Conservation (phyloP, 2,888 invertebrate species). For the Anodontia alba region DNA sequence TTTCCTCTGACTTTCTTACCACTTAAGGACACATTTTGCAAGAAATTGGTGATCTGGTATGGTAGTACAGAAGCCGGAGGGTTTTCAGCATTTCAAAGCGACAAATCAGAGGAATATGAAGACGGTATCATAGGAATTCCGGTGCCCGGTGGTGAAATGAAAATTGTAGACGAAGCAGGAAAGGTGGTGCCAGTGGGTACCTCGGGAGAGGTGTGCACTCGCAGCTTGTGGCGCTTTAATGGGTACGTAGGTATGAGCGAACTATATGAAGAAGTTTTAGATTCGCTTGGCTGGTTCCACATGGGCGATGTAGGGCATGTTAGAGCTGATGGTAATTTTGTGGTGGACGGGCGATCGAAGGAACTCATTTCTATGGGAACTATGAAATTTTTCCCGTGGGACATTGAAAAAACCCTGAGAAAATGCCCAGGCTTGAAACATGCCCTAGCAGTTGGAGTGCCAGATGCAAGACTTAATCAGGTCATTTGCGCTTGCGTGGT, state of each 20-base stretch:
- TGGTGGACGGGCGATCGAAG: constrained; percentile 23
- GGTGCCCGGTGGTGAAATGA: constrained; percentile 37
- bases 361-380: constrained; percentile 22
- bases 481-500: constrained; percentile 30
- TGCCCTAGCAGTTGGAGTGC: constrained; percentile 34
- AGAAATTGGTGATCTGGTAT: constrained; percentile 11
- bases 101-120: constrained; percentile 14
- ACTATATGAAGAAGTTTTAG: constrained; percentile 20
- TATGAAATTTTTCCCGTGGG: constrained; percentile 13
- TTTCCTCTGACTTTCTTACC: background rate
- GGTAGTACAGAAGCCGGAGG: constrained; percentile 35
- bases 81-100: background rate
- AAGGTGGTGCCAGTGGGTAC: constrained; percentile 32
- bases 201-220: constrained; percentile 35
- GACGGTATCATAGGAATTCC: constrained; percentile 36
- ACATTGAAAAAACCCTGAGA: constrained; percentile 14
- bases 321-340: constrained; percentile 22
- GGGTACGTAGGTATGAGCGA: constrained; percentile 34
- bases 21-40: constrained; percentile 24
- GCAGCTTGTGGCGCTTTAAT: constrained; percentile 29
- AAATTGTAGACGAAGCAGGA: constrained; percentile 36
- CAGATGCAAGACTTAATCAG: constrained; percentile 15
- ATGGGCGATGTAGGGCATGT: constrained; percentile 23
- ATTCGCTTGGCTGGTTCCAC: constrained; percentile 17
- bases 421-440: constrained; percentile 11